Base-by-base conservation (phyloP, 1,140 invertebrate species). In the Samia ricini region DNA sequence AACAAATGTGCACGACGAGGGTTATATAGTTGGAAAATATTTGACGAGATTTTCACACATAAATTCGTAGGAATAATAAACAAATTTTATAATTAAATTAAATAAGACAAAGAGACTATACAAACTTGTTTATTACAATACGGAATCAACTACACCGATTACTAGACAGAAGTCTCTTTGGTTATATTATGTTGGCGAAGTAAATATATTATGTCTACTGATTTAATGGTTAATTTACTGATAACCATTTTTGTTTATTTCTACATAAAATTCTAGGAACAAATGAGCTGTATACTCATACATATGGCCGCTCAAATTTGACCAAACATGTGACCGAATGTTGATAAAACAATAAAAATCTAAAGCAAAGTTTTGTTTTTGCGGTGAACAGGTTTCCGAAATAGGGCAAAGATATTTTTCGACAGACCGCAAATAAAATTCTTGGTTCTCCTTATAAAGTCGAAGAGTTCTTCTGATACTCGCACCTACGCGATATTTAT, bases 381-480 rank as follows among this genome's bases (percentile, higher is more conserved):
- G 33, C 33, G 33, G 33, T 42, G 33, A 10, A 42, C 33, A 15
- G 15, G 33, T 42, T 42, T 42, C 33, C 33, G 33, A 42, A 42
- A 42, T 42, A 42, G 33, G 33, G 33, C 33, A 42, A 42, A 42
- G 33, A 42, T 42, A 42, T 42, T 42, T 42, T 42, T 42, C 33
- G 33, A 42, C 33, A 15, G 33, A 42, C n/a, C 33, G 33, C 33
- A 15, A 42, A 42, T 12, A 42, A 42, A 42, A 42, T 10, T 42
- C 33, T 2, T 1, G 33, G 10, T 15, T 42, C 33, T 15, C 33
- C 33, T 42, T 42, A 42, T 42, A 42, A 42, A 42, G 33, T 7
- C n/a, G n/a, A 42, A 12, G 33, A 42, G 33, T 42, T 42, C 33
- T 42, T 42, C 33, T 12, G 12, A 42, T 42, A 15, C 4, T 12